Conservation (phyloP, 2,888 invertebrate species). For the Gibbula magus region DNA sequence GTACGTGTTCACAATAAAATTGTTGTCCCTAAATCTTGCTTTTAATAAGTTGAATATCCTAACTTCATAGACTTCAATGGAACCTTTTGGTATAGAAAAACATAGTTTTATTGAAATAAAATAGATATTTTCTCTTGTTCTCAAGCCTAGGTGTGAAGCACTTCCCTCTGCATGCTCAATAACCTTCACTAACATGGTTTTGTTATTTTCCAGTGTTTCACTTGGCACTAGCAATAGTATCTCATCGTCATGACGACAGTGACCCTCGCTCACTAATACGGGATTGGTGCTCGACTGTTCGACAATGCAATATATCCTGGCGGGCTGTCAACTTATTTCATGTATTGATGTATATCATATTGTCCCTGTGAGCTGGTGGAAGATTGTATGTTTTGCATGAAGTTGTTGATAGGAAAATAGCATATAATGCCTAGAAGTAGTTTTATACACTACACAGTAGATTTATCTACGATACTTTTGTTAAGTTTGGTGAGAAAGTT, state of each 20-base stretch:
- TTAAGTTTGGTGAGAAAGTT: too few relatives aligned
- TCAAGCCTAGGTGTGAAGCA: not conserved
- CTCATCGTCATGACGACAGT: slow-evolving; percentile 13
- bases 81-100: too few relatives aligned
- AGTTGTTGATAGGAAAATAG: not conserved
- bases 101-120: too few relatives aligned
- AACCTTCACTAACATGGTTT: not conserved
- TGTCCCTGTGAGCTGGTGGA: not conserved
- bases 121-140: not conserved
- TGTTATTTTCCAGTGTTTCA: slow-evolving; percentile 22
- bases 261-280: not conserved
- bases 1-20: too few relatives aligned
- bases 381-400: not conserved
- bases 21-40: too few relatives aligned
- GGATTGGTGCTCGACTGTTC: slow-evolving; percentile 7
- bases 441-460: too few relatives aligned
- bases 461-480: too few relatives aligned
- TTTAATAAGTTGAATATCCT: too few relatives aligned
- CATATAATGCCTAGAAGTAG: too few relatives aligned
- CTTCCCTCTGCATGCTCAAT: not conserved
- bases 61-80: too few relatives aligned
- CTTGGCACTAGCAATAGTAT: slow-evolving; percentile 23
- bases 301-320: not conserved
- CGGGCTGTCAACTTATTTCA: not conserved
- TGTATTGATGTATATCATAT: not conserved